These are phyloP conservation scores for Myotis vivesi DNA, from an alignment of 2,797 vertebrate species.

Conservation along the genomic window DNA sequence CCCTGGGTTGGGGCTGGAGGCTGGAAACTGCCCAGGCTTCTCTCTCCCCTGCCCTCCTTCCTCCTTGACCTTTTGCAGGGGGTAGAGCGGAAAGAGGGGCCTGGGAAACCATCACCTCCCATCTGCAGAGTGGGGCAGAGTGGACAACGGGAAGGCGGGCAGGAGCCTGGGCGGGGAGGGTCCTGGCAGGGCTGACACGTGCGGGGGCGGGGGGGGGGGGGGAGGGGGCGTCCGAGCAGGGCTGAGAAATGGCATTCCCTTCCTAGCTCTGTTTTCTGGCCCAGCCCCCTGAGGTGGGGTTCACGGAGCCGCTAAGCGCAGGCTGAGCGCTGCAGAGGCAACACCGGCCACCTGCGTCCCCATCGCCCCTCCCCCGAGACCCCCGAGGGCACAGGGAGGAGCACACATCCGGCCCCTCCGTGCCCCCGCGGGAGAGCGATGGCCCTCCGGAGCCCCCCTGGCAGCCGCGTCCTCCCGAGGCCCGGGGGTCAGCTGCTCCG, in stretches of 20 bases:
- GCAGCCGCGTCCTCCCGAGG: background rate
- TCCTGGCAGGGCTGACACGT: background rate
- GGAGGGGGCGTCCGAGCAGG: background rate
- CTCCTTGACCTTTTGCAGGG: background rate
- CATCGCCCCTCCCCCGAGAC: background rate
- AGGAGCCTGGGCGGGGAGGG: background rate
- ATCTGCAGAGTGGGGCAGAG: background rate
- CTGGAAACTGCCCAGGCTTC: background rate
- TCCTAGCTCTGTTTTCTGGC: background rate
- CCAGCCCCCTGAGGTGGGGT: too few relatives aligned
- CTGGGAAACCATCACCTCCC: background rate
- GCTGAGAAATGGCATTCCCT: background rate
- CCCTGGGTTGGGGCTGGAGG: background rate
- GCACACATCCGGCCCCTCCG: background rate
- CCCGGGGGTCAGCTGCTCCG: background rate
- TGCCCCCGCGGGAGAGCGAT: rapidly evolving
- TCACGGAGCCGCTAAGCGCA: too few relatives aligned
- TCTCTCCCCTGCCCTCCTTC: background rate
- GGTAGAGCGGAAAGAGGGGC: background rate
- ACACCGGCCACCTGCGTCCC: background rate
- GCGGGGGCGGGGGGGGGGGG: background rate
- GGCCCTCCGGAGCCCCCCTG: background rate
- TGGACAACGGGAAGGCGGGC: background rate
- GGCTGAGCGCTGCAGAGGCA: background rate
- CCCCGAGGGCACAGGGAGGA: background rate